Base-by-base conservation (phyloP, 2,888 invertebrate species). In the Oscheius sp. region DNA sequence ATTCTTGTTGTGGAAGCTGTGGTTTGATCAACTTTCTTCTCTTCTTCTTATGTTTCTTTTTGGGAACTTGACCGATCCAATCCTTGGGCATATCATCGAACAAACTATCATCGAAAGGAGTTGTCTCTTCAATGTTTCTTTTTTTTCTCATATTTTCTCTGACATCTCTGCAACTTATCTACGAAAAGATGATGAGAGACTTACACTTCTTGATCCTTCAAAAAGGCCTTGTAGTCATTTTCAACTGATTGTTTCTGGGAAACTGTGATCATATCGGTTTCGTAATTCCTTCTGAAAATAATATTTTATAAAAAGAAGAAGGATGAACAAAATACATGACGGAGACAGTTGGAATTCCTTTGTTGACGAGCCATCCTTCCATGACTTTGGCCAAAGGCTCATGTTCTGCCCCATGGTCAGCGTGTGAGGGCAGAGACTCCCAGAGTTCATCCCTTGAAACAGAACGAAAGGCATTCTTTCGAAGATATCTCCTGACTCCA, bases 401-500 rank as follows among this genome's bases (percentile, higher is more conserved):
- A 15, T 78, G 77, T 50, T 84, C 83, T 5, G 82, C 83, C 2
- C 85, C 85, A 64, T 84, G 84, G 65, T 84, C 82, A 0, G 82
- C 83, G 61, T 75, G 78, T 0, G 79, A 76, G 8, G 85, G 84
- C 23, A 85, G 73, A 27, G 77, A 72, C 1, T 78, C 72, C 72
- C 82, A 85, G 1, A 85, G 72, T 64, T 74, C 78, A 17, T 75
- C 76, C 12, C 81, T 66, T 10, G 76, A 75, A 1, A 85, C 83
- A 1, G 85, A 79, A 48, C 80, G 76, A 69, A 74, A 85, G 1
- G 82, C 78, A 65, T 81, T 80, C 39, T 74, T 70, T 1, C 78
- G 73, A 4, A 84, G 65, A 65, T 80, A 80, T 55, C 79, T 72
- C 8, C 73, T 72, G 39, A 85, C 78, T 0, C 81, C 83, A 12